Conservation (phyloP, 2,888 invertebrate genomes). For the Ophion ventricosus region DNA sequence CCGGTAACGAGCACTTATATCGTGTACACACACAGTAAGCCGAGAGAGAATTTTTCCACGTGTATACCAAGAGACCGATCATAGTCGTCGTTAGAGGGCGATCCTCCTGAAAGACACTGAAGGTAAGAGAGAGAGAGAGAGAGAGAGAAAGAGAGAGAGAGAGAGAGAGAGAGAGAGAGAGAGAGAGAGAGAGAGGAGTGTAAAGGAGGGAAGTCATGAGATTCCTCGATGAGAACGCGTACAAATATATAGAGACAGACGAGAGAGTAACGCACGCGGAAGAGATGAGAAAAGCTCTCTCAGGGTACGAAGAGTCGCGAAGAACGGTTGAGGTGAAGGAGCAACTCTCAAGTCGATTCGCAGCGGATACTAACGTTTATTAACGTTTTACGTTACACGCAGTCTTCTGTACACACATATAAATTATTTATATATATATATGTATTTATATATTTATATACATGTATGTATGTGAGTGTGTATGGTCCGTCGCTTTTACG, state of each 20-base stretch:
- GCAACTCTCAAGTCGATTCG: constrained; percentile 57
- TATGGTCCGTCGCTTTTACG: constrained; percentile 16
- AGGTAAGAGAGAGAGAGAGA: constrained; percentile 16
- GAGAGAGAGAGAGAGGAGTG: constrained; percentile 3
- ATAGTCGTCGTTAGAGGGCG: constrained; percentile 38
- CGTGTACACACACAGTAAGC: constrained; percentile 27
- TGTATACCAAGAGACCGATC: constrained; percentile 29
- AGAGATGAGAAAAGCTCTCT: constrained; percentile 28
- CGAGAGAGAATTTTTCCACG: constrained; percentile 21
- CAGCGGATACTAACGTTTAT: constrained; percentile 65
- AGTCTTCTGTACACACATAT: constrained; percentile 24
- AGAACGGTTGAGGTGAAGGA: constrained; percentile 52
- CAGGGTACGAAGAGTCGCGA: constrained; percentile 39
- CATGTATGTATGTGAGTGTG: background rate
- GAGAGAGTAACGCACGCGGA: constrained; percentile 65
- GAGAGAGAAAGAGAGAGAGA: constrained; percentile 10
- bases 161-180: constrained; percentile 15
- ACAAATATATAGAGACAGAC: constrained; percentile 64
- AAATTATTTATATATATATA: background rate
- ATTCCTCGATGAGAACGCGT: constrained; percentile 60
- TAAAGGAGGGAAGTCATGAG: constrained; percentile 27
- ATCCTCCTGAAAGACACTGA: constrained; percentile 36
- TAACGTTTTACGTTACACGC: constrained; percentile 63
- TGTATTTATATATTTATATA: constrained; percentile 15
- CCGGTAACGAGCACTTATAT: constrained; percentile 59